Base-by-base conservation (phyloP, 53 echinoderm and acorn worm species). In the Patiria pectinifera region DNA sequence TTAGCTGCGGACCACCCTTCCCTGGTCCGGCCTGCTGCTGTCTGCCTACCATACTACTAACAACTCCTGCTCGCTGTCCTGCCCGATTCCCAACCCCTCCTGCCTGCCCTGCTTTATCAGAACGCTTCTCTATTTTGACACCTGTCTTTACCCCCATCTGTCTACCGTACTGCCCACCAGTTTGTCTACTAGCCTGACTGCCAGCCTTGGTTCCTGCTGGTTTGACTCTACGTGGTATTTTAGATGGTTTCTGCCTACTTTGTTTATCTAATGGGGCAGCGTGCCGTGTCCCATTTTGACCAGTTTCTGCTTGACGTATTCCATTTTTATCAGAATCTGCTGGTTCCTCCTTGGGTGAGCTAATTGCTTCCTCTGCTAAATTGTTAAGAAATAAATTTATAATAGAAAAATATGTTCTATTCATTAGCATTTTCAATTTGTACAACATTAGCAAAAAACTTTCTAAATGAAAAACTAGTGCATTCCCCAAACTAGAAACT, bases 171-270 rank as follows among this genome's bases (percentile, higher is more conserved):
- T 48, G 48, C 45, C 21, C 22, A 22, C 63, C 74, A 85, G 61
- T 78, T 22, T 48, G 48, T 58, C 21, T 59, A 22, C 63, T 84
- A 85, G 61, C 78, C 85, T 76, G 45, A 16, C 62, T 84, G 45
- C 69, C 60, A 18, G 18, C 74, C 71, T 75, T 79, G 13, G 66
- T 1, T 24, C 66, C 84, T 63, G 16, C 71, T 76, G 66, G 69
- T 15, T 21, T 59, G 47, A 62, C 46, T 46, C 21, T 78, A 43
- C 62, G 80, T 16, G 89, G 78, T 26, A 89, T 89, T n/a, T 78
- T 89, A 53, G 61, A 35, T 25, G n/a, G 43, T 43, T 89, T 78
- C 79, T 60, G 66, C 84, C 84, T 84, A 84, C 84, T 84, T 84
- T 62, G 22, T 89, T 48, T 78, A 26, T 6, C 2, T 77, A 59